Percentiles rank a stretch among this genome's conserved stretches.
Evolutionary conservation across 2,888 invertebrate genomes (phyloP).

Genomic region (Hemistola chrysoprasaria): DNA sequence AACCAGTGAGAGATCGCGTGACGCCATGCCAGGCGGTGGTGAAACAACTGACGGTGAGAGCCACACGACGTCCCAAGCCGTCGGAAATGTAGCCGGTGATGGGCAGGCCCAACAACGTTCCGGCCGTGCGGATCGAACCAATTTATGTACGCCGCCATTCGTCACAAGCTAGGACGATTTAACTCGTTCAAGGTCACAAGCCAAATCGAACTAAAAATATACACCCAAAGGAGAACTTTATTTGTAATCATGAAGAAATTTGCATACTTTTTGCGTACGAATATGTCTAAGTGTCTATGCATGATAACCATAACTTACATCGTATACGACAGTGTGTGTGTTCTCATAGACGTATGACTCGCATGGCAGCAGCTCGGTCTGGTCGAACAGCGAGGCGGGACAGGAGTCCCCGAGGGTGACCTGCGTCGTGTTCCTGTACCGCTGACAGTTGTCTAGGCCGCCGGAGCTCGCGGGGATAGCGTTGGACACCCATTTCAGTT

Average conservation of each 20-base stretch:
- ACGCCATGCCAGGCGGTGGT: constrained; percentile 85
- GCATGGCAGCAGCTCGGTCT: constrained; percentile 36
- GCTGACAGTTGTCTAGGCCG: constrained; percentile 67
- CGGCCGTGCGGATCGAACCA: constrained; percentile 86
- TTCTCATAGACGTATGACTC: constrained; percentile 56
- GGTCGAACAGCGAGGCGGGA: constrained; percentile 53
- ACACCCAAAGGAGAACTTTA: no score
- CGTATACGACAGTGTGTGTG: constrained; percentile 60
- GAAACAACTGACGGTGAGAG: constrained; percentile 80
- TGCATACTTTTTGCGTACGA: no score
- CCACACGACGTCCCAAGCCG: constrained; percentile 85
- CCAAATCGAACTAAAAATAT: no score
- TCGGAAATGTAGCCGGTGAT: constrained; percentile 87
- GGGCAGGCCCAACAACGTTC: constrained; percentile 85
- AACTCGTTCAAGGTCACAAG: no score
- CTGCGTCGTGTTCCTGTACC: constrained; percentile 45
- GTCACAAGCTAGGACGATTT: constrained; percentile 83
- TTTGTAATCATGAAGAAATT: no score
- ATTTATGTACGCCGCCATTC: constrained; percentile 88
- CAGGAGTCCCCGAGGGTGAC: constrained; percentile 36
- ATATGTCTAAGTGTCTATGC: no score
- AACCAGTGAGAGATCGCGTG: constrained; percentile 84
- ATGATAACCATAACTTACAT: constrained; percentile 62
- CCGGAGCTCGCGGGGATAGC: constrained; percentile 59
- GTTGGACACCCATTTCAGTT: constrained; percentile 32